Percentiles rank a stretch among this genome's conserved stretches.
Evolutionary conservation across 2,113 vertebrate species (phyloP).

Genomic region (Oreochromis tanganicae): DNA sequence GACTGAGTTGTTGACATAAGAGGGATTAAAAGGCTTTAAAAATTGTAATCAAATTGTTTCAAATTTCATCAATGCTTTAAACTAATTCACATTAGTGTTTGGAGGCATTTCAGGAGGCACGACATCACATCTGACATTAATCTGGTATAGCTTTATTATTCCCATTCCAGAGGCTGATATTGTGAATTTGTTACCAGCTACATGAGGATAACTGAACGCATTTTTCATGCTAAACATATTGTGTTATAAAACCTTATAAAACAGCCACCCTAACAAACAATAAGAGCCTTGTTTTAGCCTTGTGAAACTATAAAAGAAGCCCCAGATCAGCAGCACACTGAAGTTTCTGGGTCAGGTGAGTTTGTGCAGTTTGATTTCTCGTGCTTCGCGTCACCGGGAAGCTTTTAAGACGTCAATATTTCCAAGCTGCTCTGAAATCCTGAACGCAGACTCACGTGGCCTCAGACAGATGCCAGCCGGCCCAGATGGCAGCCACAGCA

Average conservation of each 20-base stretch:
- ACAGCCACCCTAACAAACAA: neutral
- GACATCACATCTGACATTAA: too few species aligned
- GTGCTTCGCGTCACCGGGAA: accelerated
- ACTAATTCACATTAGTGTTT: neutral
- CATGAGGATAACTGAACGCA: too few species aligned
- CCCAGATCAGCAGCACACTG: neutral
- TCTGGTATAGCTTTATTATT: too few species aligned
- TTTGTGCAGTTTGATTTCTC: neutral
- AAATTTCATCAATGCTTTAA: neutral
- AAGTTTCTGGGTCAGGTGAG: neutral
- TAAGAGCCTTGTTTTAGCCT: neutral
- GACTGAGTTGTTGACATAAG: neutral
- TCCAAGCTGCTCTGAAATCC: neutral
- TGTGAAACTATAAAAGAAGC: neutral
- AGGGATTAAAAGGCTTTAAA: neutral
- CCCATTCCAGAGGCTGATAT: too few species aligned
- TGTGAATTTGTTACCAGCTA: too few species aligned
- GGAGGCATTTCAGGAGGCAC: too few species aligned
- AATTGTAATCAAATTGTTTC: neutral
- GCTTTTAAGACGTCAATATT: neutral
- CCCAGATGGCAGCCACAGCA: neutral
- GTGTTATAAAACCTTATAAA: neutral
- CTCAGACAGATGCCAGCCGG: neutral
- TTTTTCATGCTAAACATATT: neutral
- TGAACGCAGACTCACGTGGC: neutral